A percentile compares a stretch with the other conserved stretches of the same genome.
phyloP scores from a whole-genome alignment of 1,140 invertebrate species.

The Sycophila sp. region DNA sequence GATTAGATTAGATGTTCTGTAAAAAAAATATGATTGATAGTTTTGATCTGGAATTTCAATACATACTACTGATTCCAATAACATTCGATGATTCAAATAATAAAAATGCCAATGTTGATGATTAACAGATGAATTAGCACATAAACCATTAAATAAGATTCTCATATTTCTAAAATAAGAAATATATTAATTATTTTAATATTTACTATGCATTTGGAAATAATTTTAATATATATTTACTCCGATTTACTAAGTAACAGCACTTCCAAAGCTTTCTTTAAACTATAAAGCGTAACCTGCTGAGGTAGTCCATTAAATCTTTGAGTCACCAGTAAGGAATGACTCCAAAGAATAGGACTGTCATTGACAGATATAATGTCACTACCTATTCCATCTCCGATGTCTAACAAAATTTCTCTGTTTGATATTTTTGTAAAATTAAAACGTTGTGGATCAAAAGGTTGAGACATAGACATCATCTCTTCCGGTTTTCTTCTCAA shows the following conservation, averaged over 20 bases:
- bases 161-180: constrained; percentile 64
- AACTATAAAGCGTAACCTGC: constrained; percentile 63
- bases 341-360: constrained; percentile 76
- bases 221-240: constrained; percentile 55
- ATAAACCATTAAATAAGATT: constrained; percentile 80
- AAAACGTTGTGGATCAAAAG: constrained; percentile 72
- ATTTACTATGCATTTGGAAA: neutral
- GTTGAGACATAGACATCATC: constrained; percentile 68
- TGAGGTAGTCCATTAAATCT: constrained; percentile 71
- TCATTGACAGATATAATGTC: constrained; percentile 72
- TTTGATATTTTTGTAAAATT: constrained; percentile 75
- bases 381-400: constrained; percentile 51
- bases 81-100: constrained; percentile 72
- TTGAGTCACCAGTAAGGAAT: constrained; percentile 74
- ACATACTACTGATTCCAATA: constrained; percentile 74
- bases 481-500: constrained; percentile 72
- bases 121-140: constrained; percentile 83
- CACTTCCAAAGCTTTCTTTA: constrained; percentile 64
- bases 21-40: neutral
- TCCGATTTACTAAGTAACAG: constrained; percentile 65
- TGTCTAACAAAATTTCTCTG: constrained; percentile 70
- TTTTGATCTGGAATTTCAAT: neutral
- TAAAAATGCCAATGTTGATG: constrained; percentile 83
- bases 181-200: constrained; percentile 11
- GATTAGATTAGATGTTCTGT: too few relatives aligned